A percentile compares a stretch with the other conserved stretches of the same genome.
phyloP scores from a whole-genome alignment of 2,797 vertebrate species.

The Helicolenus hilgendorfi region DNA sequence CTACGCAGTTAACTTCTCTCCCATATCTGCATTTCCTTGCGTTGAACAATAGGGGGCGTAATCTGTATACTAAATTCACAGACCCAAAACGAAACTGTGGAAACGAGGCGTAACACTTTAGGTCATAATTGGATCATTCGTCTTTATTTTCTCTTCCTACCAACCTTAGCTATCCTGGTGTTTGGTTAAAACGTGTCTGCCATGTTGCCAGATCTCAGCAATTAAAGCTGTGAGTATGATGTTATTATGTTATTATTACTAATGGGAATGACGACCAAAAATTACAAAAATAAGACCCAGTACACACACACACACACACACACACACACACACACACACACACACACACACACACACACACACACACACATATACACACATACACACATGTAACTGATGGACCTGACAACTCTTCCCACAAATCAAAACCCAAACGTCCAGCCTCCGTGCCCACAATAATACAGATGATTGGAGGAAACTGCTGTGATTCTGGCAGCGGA shows the following conservation, averaged over 20 bases:
- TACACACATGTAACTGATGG: not conserved
- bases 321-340: not conserved
- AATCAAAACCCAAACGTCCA: conserved; percentile 34
- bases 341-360: no score
- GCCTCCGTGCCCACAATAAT: conserved; percentile 58
- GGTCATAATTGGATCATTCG: not conserved
- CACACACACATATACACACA: not conserved
- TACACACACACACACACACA: not conserved
- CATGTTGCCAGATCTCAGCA: not conserved
- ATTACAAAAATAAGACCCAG: not conserved
- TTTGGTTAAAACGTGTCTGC: not conserved
- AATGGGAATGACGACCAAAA: not conserved
- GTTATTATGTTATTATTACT: not conserved
- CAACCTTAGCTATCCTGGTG: not conserved
- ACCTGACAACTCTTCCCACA: not conserved
- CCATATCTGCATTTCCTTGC: no score
- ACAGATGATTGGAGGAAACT: conserved; percentile 47
- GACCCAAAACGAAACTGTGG: no score
- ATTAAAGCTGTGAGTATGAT: not conserved
- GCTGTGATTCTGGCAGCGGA: conserved; percentile 40
- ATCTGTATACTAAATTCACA: no score
- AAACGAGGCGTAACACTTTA: not conserved
- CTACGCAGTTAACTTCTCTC: no score
- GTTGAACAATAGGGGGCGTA: no score
- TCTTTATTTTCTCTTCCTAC: not conserved